phyloP scores from a whole-genome alignment of 2,797 vertebrate species.

The Hypotaenidia philippensis region DNA sequence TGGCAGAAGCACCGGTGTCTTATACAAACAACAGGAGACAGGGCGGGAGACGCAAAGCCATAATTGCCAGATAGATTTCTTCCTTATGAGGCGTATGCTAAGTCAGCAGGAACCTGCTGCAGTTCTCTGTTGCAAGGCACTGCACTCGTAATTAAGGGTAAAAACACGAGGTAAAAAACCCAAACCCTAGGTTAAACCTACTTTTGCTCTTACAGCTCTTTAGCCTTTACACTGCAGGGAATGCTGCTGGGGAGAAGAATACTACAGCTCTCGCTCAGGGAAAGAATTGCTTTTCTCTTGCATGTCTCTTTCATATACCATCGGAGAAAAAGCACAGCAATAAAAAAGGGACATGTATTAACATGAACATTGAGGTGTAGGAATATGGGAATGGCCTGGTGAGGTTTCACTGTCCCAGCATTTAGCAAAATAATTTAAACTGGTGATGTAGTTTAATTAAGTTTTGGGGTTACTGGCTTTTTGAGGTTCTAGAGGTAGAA shows the following conservation, averaged over 20 bases:
- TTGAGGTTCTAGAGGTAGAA: slow-evolving; percentile 4
- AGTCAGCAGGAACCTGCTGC: slow-evolving; percentile 60
- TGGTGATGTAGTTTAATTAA: slow-evolving; percentile 24
- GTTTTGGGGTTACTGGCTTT: background rate
- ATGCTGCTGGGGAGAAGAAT: background rate
- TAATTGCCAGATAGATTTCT: slow-evolving; percentile 71
- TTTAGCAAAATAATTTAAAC: slow-evolving; percentile 19
- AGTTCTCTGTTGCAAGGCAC: slow-evolving; percentile 52
- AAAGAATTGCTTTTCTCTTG: background rate
- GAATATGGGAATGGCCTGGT: slow-evolving; percentile 29
- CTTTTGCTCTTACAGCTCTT: background rate
- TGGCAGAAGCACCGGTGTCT: slow-evolving; percentile 57
- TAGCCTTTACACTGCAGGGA: background rate
- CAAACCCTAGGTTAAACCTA: background rate
- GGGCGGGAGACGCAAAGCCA: slow-evolving; percentile 28
- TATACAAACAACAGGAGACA: slow-evolving; percentile 56
- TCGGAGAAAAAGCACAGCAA: slow-evolving; percentile 1
- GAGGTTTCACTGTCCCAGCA: slow-evolving; percentile 40
- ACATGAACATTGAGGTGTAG: slow-evolving; percentile 16
- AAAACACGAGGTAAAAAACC: background rate
- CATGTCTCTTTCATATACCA: background rate
- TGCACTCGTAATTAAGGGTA: slow-evolving; percentile 14
- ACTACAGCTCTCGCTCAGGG: background rate
- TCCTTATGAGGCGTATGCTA: slow-evolving; percentile 52
- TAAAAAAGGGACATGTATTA: slow-evolving; percentile 7